Conservation (phyloP, 2,113 vertebrate genomes). For the Microtus montanus region DNA sequence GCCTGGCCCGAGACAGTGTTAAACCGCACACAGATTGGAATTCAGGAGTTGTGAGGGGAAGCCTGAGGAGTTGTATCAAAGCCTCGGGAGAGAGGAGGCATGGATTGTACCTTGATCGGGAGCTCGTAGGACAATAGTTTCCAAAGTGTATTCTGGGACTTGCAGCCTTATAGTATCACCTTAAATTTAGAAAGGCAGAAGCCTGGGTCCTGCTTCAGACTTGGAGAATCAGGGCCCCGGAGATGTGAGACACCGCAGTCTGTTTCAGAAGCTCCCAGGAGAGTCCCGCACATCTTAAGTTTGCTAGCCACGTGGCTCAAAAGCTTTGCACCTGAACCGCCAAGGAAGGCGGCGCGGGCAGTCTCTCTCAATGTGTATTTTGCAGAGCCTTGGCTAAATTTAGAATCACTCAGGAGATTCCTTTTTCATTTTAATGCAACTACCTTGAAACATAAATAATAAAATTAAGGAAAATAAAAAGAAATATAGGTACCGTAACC, state of each 20-base stretch:
- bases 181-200: not conserved
- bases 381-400: not conserved
- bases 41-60: rapidly evolving
- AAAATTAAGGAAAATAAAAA: not conserved
- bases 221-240: not conserved
- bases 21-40: not conserved
- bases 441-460: not conserved
- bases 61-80: not conserved
- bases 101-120: not conserved
- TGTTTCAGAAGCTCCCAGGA: not conserved
- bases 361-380: not conserved
- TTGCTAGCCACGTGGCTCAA: not conserved
- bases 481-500: not conserved
- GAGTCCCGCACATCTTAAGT: not conserved
- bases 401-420: not conserved
- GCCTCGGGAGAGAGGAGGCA: not conserved
- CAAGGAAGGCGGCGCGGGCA: not conserved
- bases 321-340: not conserved
- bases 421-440: not conserved
- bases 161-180: not conserved
- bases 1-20: not conserved
- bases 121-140: not conserved
- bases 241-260: not conserved
- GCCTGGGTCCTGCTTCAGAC: not conserved
- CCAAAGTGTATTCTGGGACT: not conserved